Evolutionary conservation across 2,888 invertebrate species (phyloP), one percentile per base, ranked within the genome.

Genomic region (Drosophila bunnanda): DNA sequence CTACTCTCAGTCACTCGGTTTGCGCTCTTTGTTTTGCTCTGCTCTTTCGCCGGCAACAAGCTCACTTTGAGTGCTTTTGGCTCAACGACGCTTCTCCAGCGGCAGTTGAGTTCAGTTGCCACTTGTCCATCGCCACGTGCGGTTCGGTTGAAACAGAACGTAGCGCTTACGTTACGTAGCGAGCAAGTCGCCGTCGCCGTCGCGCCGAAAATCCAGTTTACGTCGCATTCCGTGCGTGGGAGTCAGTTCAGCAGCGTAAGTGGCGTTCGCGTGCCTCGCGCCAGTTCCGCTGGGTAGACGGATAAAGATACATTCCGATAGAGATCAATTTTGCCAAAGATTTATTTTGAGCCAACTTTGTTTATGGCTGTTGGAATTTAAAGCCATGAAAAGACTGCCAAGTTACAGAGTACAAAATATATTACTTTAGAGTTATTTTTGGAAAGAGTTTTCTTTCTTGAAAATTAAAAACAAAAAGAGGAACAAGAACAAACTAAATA

Each of bases 41-140:
- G 62, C 83, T 83, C 78, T 62, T 82, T 86, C 87, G 88, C 82
- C 82, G 82, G 82, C 86, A 81, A 75, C 46, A 71, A 78, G 62
- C 57, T 55, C 68, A 48, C 54, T 17, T 12, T 20, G 52, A 55
- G 70, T 58, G 53, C 54, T 67, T 65, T 72, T 62, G 66, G 65
- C 39, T 7, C 17, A 36, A 20, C 74, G 32, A 17, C 38, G 70
- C 34, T 64, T 68, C 55, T 71, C 56, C 78, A 67, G 65, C 59
- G 61, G 58, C n/a, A 10, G 50, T 52, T 50, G 34, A 70, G 52
- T 78, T 85, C 69, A 85, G 89, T 85, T 89, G 88, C 88, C 86
- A 88, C 88, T 85, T 80, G 78, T 76, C 76, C 68, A 86, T 88
- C 89, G 88, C 75, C 82, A 76, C 82, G 80, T 82, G 75, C 86